phyloP scores from a whole-genome alignment of 2,113 vertebrate genomes.

The Ursus arctos region DNA sequence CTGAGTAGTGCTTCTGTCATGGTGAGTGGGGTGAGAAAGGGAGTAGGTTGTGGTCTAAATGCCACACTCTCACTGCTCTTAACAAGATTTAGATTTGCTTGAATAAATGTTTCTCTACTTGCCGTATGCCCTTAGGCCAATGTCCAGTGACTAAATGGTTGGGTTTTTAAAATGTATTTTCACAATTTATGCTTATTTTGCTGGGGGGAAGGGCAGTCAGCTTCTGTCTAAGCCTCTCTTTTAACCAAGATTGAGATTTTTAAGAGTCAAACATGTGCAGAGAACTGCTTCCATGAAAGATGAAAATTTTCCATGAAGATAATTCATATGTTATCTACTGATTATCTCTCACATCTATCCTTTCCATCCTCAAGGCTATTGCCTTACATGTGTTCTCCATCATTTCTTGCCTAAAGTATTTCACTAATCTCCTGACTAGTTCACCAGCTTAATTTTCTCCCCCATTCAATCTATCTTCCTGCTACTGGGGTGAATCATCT shows the following conservation, averaged over 20 bases:
- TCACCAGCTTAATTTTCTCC: neutral
- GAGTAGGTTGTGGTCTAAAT: neutral
- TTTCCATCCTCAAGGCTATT: slow-evolving; percentile 52
- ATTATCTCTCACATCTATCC: neutral
- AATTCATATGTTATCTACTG: neutral
- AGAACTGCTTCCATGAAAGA: neutral
- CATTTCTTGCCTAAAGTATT: slow-evolving; percentile 38
- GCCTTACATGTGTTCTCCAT: slow-evolving; percentile 11
- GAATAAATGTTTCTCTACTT: slow-evolving; percentile 39
- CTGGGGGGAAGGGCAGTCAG: neutral
- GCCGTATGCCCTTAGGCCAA: neutral
- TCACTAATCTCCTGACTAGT: slow-evolving; percentile 9
- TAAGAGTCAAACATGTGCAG: slow-evolving; percentile 21
- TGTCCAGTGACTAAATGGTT: slow-evolving; percentile 4
- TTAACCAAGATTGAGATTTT: slow-evolving; percentile 45
- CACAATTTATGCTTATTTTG: slow-evolving; percentile 49
- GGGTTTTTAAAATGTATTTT: neutral
- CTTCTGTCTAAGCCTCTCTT: slow-evolving; percentile 36
- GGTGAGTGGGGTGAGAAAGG: neutral
- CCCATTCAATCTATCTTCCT: neutral
- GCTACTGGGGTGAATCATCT: neutral
- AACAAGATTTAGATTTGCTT: slow-evolving; percentile 48
- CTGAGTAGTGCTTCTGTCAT: neutral
- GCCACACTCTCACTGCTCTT: neutral
- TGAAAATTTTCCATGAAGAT: slow-evolving; percentile 37